Conservation (phyloP, 2,797 vertebrate genomes). For the Jordanella pulchra region DNA sequence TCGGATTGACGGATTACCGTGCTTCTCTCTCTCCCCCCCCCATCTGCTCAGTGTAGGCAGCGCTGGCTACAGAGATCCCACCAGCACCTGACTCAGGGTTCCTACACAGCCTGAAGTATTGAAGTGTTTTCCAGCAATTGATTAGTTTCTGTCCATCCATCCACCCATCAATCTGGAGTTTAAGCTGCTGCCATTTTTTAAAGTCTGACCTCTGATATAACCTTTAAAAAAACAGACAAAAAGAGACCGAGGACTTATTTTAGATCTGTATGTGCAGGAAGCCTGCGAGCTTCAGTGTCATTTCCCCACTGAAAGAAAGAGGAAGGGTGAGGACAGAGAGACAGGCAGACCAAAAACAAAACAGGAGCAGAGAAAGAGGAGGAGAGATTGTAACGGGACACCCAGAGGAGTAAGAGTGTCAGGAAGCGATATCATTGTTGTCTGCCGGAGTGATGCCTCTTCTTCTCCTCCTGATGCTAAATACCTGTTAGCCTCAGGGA, state of each 20-base stretch:
- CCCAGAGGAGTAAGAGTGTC: constrained; percentile 71
- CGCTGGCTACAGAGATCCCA: constrained; percentile 6
- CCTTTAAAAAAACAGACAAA: not conserved
- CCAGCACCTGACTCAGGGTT: not conserved
- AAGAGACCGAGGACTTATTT: not conserved
- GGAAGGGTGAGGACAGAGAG: constrained; percentile 45
- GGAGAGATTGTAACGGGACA: constrained; percentile 68
- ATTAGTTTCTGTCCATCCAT: not conserved
- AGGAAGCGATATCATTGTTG: constrained; percentile 76
- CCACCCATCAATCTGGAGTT: not conserved
- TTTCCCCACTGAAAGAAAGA: constrained; percentile 31
- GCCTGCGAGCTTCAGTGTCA: constrained; percentile 41
- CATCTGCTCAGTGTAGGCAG: no score
- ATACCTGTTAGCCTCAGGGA: constrained; percentile 62
- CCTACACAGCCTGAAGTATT: not conserved
- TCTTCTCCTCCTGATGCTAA: constrained; percentile 62
- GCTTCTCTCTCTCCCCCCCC: constrained; percentile 29
- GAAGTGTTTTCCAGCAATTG: not conserved
- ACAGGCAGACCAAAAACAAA: constrained; percentile 49
- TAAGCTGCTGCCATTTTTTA: not conserved
- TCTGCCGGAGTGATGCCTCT: constrained; percentile 66
- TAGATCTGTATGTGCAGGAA: not conserved
- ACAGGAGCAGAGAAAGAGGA: constrained; percentile 45
- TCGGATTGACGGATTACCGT: constrained; percentile 71
- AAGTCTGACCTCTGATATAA: not conserved